Conservation (phyloP, 2,113 vertebrate species). For the Elanoides forficatus region DNA sequence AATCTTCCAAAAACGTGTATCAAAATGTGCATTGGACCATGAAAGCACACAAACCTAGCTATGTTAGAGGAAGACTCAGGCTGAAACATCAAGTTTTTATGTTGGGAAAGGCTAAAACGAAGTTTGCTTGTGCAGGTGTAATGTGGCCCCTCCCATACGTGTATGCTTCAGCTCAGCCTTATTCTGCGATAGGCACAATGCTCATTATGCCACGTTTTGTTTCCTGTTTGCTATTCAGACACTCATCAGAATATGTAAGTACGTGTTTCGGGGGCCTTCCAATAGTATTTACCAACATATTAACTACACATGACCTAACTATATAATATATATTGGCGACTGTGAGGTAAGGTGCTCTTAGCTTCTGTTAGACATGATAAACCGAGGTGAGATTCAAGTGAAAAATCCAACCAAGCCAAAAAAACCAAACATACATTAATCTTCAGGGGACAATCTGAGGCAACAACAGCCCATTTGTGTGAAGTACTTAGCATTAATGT, state of each 20-base stretch:
- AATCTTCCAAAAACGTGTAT: background rate
- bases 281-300: background rate
- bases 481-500: background rate
- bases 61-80: background rate
- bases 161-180: background rate
- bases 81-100: background rate
- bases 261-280: background rate
- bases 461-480: background rate
- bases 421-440: background rate
- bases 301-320: background rate
- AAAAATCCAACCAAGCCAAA: background rate
- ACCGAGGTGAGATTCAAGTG: background rate
- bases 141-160: fast-evolving
- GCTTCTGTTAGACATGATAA: background rate
- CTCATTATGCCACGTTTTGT: background rate
- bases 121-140: background rate
- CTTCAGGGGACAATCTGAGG: background rate
- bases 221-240: background rate
- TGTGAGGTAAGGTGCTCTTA: background rate
- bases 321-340: too few relatives aligned
- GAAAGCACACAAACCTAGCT: background rate
- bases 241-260: background rate
- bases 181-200: background rate
- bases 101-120: background rate
- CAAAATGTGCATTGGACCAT: background rate